Conservation (phyloP, 1,140 invertebrate species). For the Macrocentrus cingulum region DNA sequence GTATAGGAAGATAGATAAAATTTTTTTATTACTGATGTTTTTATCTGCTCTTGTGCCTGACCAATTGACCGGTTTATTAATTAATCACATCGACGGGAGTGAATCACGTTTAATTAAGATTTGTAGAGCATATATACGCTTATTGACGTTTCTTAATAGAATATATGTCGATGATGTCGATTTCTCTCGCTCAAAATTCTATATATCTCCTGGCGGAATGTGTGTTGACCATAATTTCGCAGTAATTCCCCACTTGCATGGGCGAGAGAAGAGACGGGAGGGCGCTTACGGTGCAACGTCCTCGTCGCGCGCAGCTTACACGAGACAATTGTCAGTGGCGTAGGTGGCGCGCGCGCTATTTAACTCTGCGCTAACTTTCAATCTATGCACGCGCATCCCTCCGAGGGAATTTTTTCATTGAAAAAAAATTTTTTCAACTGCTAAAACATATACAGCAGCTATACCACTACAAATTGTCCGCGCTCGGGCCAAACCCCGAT, state of each 20-base stretch:
- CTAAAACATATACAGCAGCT: too few species aligned
- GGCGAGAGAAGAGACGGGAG: slow-evolving; percentile 4
- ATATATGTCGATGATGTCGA: slow-evolving; percentile 1
- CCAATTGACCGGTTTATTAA: neutral
- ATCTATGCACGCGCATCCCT: too few species aligned
- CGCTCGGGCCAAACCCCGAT: too few species aligned
- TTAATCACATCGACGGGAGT: slow-evolving; percentile 21
- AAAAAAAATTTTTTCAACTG: too few species aligned
- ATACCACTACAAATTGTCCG: too few species aligned
- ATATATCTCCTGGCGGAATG: slow-evolving; percentile 17
- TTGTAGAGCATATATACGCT: neutral
- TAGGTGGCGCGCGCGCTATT: slow-evolving; percentile 28
- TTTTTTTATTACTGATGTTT: too few species aligned
- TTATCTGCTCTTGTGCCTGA: too few species aligned
- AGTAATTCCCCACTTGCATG: slow-evolving; percentile 3
- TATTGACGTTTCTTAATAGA: slow-evolving; percentile 8
- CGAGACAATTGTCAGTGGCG: slow-evolving; percentile 32
- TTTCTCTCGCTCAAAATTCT: slow-evolving; percentile 28
- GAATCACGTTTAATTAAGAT: slow-evolving; percentile 29
- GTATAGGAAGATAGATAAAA: too few species aligned
- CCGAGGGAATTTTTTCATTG: too few species aligned
- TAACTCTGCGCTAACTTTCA: slow-evolving; percentile 14
- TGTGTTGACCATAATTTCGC: slow-evolving; percentile 23
- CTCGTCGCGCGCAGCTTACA: slow-evolving; percentile 23
- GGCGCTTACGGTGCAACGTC: slow-evolving; percentile 28